Evolutionary conservation across 2,888 invertebrate genomes (phyloP).

Genomic region (Halictus ligatus): DNA sequence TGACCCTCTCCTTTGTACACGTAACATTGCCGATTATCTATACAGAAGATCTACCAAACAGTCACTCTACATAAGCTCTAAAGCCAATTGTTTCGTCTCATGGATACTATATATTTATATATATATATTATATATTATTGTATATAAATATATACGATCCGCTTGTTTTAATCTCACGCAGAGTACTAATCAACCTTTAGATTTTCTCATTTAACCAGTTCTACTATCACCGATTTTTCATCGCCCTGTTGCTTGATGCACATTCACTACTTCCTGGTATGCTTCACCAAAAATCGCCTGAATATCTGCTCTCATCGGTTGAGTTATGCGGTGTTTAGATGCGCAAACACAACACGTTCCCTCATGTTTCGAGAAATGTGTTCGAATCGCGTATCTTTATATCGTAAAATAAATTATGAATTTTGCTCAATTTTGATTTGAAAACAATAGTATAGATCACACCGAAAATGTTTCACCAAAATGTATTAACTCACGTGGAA

Average conservation of each 20-base stretch:
- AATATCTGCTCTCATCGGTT: conserved; percentile 51
- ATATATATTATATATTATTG: neutral
- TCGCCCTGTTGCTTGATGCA: conserved; percentile 56
- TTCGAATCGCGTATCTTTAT: neutral
- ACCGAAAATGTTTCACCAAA: neutral
- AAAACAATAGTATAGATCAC: neutral
- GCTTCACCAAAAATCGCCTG: conserved; percentile 52
- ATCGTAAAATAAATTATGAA: neutral
- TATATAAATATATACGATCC: neutral
- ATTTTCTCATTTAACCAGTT: conserved; percentile 40
- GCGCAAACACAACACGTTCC: conserved; percentile 65
- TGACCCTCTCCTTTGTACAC: conserved; percentile 49
- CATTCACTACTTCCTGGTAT: conserved; percentile 45
- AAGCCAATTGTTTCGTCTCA: neutral
- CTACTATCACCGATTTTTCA: conserved; percentile 28
- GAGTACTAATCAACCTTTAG: conserved; percentile 39
- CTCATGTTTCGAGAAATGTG: conserved; percentile 43
- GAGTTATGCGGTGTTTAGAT: conserved; percentile 47
- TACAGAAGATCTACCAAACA: conserved; percentile 48
- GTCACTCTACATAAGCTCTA: conserved; percentile 33
- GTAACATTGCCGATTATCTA: conserved; percentile 46
- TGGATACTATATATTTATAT: neutral
- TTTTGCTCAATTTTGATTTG: neutral
- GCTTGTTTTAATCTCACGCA: conserved; percentile 33
- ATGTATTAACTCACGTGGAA: neutral